Evolutionary conservation across 2,888 invertebrate species (phyloP), one percentile per base, ranked within the genome.

Genomic region (Carcina quercana): DNA sequence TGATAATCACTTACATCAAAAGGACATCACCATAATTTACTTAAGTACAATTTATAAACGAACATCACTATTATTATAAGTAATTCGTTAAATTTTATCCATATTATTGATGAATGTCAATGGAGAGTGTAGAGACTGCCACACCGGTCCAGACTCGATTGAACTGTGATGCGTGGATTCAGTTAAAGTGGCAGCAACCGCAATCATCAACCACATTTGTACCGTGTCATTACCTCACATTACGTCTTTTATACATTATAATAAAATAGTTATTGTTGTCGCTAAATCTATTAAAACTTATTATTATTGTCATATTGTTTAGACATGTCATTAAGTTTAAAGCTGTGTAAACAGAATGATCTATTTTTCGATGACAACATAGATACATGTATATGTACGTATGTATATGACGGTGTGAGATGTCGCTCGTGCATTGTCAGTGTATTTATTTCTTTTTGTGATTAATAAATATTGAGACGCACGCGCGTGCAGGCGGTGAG

Each of bases 181-280:
- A 69, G 70, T 73, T 67, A 58, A 54, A 65, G 50, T 54, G 63
- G 65, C n/a, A 59, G 61, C 62, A 55, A 48, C 57, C 57, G 48
- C 38, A 45, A 48, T 47, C 48, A 50, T 50, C 55, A 55, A 54
- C 62, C 62, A 64, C 68, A 61, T 53, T 52, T 64, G 59, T 68
- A 69, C 71, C 70, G 67, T 68, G 67, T 72, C 69, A 69, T 78
- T 76, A 78, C 78, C 79, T 80, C 76, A 79, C 78, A 62, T 64
- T 59, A 57, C 63, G 61, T 71, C 66, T 69, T 70, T 74, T 70
- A 56, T 66, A 70, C 62, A 70, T 62, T 67, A 57, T 60, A 56
- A 65, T 62, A 59, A 67, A 45, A 64, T 64, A 70, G 64, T 72
- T 70, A 73, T 73, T 75, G 78, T 78, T 78, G 72, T 76, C 71